Evolutionary conservation across 2,888 invertebrate genomes (phyloP), one percentile per base, ranked within the genome.

Genomic region (Mayetiola destructor): DNA sequence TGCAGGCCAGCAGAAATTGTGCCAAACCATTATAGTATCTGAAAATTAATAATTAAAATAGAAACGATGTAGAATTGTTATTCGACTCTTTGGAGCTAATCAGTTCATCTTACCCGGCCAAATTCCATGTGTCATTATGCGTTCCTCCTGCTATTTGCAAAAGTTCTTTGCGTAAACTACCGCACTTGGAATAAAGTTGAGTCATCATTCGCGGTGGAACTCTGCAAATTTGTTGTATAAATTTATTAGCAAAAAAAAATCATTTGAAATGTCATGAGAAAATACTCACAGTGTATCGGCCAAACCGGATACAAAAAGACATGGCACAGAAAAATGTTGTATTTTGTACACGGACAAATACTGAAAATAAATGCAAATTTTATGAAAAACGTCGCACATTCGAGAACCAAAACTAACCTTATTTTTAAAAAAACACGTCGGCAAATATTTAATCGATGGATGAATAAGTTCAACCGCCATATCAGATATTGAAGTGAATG

Each of bases 61-160:
- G 35, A 29, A 57, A 37, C 39, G 21, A 53, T 40, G 5, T 6
- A 40, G 10, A 37, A 20, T 36, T 18, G 18, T 21, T 37, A 42
- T 40, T 56, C 2, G 5, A 52, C 32, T 32, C 14, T 29, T 27
- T 23, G 8, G 16, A 14, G 20, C n/a, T 37, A 27, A 30, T 36
- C 18, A 12, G 14, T 18, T 48, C 10, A 10, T 20, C 18, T 60
- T 91, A 95, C 61, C 88, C 88, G 60, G 84, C 80, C 64, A 87
- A 82, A 59, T 85, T 85, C 94, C 94, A 95, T 0, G 94, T 95
- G 70, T 95, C 93, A 66, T 95, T 94, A 71, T 96, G 95, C 0
- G 89, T 88, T 1, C 95, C 95, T 20, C 82, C 80, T 2, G 82
- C 80, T 69, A 94, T 79, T 65, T 85, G 81, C 21, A 84, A 73